Conservation (phyloP, 2,888 invertebrate genomes). For the Ptycholaimellus sp. region DNA sequence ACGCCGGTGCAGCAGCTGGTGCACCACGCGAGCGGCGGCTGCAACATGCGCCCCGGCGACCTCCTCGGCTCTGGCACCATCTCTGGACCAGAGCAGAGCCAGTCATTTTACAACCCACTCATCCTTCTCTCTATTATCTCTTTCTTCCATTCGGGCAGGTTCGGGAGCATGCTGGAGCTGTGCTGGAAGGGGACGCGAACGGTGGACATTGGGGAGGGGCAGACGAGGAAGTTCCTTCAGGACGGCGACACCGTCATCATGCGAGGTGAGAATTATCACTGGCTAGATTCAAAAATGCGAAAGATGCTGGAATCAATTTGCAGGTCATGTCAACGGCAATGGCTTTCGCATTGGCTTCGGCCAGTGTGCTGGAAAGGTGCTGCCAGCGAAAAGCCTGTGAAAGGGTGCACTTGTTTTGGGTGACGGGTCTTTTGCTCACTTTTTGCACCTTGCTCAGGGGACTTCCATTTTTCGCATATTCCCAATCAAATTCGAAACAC, state of each 20-base stretch:
- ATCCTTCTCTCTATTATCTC: too few species aligned
- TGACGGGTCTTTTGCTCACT: too few species aligned
- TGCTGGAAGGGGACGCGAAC: constrained; percentile 74
- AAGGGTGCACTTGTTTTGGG: background rate
- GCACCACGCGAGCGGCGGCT: constrained; percentile 79
- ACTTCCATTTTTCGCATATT: too few species aligned
- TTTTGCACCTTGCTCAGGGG: too few species aligned
- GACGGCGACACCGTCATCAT: constrained; percentile 76
- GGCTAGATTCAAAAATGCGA: too few species aligned
- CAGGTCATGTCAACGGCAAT: constrained; percentile 31
- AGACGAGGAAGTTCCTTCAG: constrained; percentile 60
- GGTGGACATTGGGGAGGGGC: constrained; percentile 47
- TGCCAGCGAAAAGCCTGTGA: constrained; percentile 40
- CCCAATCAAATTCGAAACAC: too few species aligned
- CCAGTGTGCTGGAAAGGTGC: constrained; percentile 52
- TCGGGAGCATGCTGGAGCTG: constrained; percentile 69
- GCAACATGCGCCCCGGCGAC: constrained; percentile 73
- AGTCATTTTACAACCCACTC: background rate
- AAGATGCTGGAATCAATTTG: too few species aligned
- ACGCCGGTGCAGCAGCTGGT: constrained; percentile 75
- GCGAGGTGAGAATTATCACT: constrained; percentile 41
- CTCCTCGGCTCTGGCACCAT: constrained; percentile 85
- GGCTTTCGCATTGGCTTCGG: constrained; percentile 69
- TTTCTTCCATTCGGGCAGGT: constrained; percentile 51
- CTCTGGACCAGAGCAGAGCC: constrained; percentile 35